Evolutionary conservation across 2,797 vertebrate species (phyloP), one percentile per base, ranked within the genome.

Genomic region (Amblyraja radiata): DNA sequence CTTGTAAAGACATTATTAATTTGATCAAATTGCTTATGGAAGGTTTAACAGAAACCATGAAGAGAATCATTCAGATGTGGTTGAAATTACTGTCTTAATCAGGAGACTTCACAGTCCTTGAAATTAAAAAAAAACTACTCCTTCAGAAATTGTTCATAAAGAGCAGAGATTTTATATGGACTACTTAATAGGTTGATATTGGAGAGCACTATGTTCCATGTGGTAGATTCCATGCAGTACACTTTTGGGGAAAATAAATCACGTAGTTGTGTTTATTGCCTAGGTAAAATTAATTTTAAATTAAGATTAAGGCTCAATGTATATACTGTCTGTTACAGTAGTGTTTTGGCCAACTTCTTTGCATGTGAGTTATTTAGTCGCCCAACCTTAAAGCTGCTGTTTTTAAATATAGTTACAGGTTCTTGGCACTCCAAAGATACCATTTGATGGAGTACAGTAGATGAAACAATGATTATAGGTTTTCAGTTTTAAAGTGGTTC

Each of bases 11-110:
- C 71, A 39, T 73, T 90, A 32, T 32, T 71, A 73, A 91, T 71
- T 73, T 74, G 36, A 68, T 71, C 16, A 90, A 90, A 90, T 90
- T 90, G n/a, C 88, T 90, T 71, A 73, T 10, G 32, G 63, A 68
- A 90, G 54, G 81, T 58, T 90, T 71, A 65, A 68, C 32, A 5
- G 32, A 90, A 68, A 14, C 63, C 13, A 36, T 71, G 68, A 65
- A 36, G 14, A 21, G 86, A 32, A 61, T 14, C 63, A 36, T 25
- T 90, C 65, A 71, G 21, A 39, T 39, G 32, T 71, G 65, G 36
- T 68, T 71, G 71, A 90, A 21, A 71, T 90, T 36, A 90, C 16
- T 21, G 36, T 68, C 18, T 16, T 61, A 63, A 65, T 68, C 21
- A 58, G 28, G 61, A 32, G 83, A 63, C 65, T 88, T 65, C 61